These are phyloP conservation scores for Acrossocheilus fasciatus DNA, from an alignment of 2,797 vertebrate species.

Conservation along the genomic window DNA sequence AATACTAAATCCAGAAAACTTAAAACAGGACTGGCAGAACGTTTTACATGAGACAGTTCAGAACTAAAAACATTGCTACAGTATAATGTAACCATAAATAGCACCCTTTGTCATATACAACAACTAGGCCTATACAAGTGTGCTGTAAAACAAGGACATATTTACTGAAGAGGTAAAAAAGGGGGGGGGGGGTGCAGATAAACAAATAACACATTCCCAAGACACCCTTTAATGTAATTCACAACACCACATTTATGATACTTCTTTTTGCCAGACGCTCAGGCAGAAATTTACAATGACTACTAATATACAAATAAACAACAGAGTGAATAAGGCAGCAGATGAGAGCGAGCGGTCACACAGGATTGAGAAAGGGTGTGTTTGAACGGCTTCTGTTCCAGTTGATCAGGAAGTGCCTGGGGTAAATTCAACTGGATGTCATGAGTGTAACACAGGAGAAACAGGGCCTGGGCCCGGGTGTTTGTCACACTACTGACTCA, in stretches of 20 bases:
- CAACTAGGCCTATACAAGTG: neutral
- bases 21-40: neutral
- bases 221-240: neutral
- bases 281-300: neutral
- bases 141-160: neutral
- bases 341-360: neutral
- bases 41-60: neutral
- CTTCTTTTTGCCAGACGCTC: neutral
- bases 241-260: neutral
- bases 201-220: neutral
- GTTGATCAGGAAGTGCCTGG: constrained; percentile 38
- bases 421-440: constrained; percentile 25
- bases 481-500: neutral
- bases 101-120: neutral
- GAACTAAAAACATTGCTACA: neutral
- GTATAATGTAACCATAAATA: neutral
- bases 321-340: neutral
- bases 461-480: neutral
- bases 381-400: constrained; percentile 8
- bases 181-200: neutral
- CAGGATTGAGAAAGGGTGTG: constrained; percentile 4
- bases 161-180: neutral
- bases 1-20: neutral
- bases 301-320: neutral
- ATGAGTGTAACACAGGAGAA: constrained; percentile 15